phyloP scores from a whole-genome alignment of 2,113 vertebrate genomes.

The Castor canadensis region DNA sequence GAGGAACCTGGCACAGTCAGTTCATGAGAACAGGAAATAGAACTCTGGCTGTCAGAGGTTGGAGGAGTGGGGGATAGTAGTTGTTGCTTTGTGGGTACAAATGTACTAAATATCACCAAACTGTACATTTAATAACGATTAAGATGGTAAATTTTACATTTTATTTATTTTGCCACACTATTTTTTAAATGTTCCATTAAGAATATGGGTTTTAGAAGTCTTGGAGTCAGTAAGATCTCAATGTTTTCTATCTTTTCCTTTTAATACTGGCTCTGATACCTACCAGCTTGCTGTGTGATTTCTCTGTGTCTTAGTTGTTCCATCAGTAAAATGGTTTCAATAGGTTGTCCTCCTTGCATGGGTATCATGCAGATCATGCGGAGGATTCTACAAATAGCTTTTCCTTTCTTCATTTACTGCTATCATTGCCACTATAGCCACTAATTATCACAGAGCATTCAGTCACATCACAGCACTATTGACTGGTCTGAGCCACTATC shows the following conservation, averaged over 20 bases:
- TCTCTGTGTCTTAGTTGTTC: background rate
- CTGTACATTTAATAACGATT: no score
- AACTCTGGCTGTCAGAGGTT: background rate
- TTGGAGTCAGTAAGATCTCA: background rate
- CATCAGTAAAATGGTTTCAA: background rate
- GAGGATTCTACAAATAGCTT: background rate
- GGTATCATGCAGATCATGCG: accelerated
- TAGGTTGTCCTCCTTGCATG: background rate
- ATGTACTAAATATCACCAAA: background rate
- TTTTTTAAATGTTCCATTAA: background rate
- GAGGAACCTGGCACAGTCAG: background rate
- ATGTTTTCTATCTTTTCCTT: background rate
- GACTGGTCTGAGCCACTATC: background rate
- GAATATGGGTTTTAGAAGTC: background rate
- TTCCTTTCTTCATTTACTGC: background rate
- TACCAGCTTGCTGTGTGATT: background rate
- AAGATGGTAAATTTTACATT: background rate
- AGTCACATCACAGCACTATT: background rate
- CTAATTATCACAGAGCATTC: background rate
- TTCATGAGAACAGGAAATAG: background rate
- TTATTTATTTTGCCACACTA: no score
- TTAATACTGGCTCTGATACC: background rate
- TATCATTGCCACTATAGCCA: background rate
- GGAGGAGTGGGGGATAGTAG: no score
- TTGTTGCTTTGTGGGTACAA: background rate